Evolutionary conservation across 2,888 invertebrate genomes (phyloP).

Genomic region (Norana najaformis): DNA sequence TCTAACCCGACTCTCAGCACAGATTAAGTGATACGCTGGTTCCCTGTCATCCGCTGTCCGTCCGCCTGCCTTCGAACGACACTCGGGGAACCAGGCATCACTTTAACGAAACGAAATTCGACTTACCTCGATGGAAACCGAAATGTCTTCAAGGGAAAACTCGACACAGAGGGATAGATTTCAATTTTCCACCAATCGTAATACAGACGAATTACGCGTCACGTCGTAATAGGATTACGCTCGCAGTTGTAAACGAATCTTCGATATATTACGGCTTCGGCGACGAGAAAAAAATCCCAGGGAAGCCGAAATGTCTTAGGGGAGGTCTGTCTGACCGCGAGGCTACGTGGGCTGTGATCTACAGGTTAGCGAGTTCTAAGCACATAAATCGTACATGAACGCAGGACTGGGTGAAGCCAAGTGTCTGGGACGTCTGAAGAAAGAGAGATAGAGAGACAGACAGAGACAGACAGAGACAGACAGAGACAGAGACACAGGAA

Average conservation of each 20-base stretch:
- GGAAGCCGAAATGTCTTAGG: neutral
- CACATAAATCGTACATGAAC: neutral
- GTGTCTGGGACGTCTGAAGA: neutral
- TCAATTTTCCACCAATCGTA: neutral
- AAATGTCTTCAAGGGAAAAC: neutral
- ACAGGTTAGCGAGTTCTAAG: neutral
- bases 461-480: neutral
- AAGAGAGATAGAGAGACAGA: neutral
- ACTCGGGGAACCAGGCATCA: neutral
- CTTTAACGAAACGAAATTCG: conserved; percentile 6
- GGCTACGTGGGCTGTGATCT: neutral
- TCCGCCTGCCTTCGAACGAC: neutral
- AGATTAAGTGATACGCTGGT: neutral
- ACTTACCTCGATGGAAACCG: neutral
- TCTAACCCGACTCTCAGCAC: neutral
- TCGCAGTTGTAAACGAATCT: neutral
- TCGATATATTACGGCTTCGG: neutral
- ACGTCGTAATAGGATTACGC: neutral
- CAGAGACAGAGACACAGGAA: neutral
- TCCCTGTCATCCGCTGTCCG: neutral
- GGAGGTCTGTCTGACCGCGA: neutral
- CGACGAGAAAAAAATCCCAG: neutral
- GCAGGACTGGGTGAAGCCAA: neutral
- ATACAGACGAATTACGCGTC: conserved; percentile 13
- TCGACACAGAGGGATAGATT: neutral